Evolutionary conservation across 2,797 vertebrate genomes (phyloP), one percentile per base, ranked within the genome.

Genomic region (Chanos chanos): DNA sequence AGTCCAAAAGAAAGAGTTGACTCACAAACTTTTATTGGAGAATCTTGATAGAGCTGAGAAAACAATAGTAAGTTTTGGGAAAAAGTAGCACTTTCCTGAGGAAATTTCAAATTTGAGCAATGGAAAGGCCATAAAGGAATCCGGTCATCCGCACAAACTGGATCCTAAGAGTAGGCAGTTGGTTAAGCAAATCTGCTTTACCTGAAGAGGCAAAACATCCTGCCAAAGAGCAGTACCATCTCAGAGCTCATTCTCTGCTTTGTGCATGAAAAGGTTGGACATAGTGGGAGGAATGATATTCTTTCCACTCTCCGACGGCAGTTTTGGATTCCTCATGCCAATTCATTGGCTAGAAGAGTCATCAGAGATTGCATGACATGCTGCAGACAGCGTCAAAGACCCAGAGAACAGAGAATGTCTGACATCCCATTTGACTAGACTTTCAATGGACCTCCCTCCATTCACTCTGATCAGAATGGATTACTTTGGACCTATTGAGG

Each of bases 281-380:
- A 57, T 2, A 7, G 18, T 2, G 12, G 56, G 21, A 22, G 54
- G 6, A 57, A 44, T 57, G 40, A 57, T 22, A 44, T 45, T 54
- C 54, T 57, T 1, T 43, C 37, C 2, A 57, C 19, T 2, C 39
- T 43, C 1, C 25, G 4, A 2, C 2, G 18, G 4, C 21, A 22
- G 6, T 58, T 24, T 15, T 44, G 40, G 40, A 58, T 52, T 36
- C 31, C 50, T 36, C n/a, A 36, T 24, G 19, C 33, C 16, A 52
- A 37, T 13, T 1, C 50, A 6, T 3, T 9, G 2, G 50, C 50
- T 1, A 36, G 31, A 52, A 24, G 36, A 18, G 24, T 9, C 1
- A 52, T 52, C 1, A 36, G 19, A 3, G 16, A 31, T 31, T 31
- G 47, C 15, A 19, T 51, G 18, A 13, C 12, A 1, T 34, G 15